phyloP scores from a whole-genome alignment of 2,113 vertebrate species.

The Cyanoderma ruficeps region DNA sequence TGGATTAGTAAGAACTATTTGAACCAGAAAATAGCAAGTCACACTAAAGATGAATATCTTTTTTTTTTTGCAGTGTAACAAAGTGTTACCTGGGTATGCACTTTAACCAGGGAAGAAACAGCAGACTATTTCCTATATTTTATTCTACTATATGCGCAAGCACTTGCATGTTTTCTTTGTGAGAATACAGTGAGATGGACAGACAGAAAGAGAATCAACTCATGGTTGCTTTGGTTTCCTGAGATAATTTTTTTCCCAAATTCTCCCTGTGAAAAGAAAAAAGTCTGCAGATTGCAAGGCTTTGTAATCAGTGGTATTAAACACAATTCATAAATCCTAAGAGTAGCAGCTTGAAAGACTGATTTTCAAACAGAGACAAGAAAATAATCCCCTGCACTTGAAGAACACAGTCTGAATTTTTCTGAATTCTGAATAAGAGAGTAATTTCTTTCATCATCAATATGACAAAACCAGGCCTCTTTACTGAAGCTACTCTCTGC shows the following conservation, averaged over 20 bases:
- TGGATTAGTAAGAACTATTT: not conserved
- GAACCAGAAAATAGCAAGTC: not conserved
- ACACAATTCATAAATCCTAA: not conserved
- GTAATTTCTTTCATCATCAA: not conserved
- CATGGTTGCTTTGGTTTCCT: not conserved
- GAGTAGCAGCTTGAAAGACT: not conserved
- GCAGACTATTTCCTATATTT: not conserved
- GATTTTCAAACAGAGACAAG: not conserved
- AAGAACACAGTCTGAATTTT: not conserved
- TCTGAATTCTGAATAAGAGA: not conserved
- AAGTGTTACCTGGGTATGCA: not conserved
- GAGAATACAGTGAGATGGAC: not conserved
- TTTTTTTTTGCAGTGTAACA: not conserved
- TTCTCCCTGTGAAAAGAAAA: not conserved
- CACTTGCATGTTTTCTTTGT: not conserved
- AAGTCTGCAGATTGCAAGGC: not conserved
- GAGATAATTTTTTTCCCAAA: not conserved
- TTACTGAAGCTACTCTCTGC: not conserved
- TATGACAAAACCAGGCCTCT: not conserved
- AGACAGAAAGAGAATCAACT: not conserved
- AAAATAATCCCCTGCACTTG: not conserved
- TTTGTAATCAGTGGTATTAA: constrained; percentile 17
- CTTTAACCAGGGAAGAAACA: not conserved
- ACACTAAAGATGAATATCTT: not conserved
- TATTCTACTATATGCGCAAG: not conserved